Evolutionary conservation across 2,888 invertebrate species (phyloP), one percentile per base, ranked within the genome.

Genomic region (Drosophila borealis): DNA sequence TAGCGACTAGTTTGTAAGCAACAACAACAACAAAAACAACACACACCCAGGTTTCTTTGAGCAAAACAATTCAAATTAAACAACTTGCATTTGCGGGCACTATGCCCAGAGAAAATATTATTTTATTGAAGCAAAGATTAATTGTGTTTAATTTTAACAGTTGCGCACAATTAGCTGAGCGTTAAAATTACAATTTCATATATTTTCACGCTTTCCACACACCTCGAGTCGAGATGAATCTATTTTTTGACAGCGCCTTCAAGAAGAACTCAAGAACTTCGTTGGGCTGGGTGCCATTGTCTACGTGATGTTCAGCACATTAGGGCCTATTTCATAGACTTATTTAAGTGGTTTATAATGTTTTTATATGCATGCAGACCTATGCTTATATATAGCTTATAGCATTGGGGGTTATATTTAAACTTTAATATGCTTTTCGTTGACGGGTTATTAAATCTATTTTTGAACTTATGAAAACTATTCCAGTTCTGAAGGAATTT

Each of bases 141-240:
- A 83, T 82, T 78, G 57, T 60, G 54, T 69, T 76, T 64, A 67
- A 70, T 78, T 68, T 70, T 56, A 76, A 78, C 57, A 74, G 78
- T 70, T 81, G 64, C 76, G 74, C 76, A 70, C 74, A 76, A 82
- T 86, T 82, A 67, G 78, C 51, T 44, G 45, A 56, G 42, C 70
- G 56, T 65, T 65, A 51, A 67, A 80, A 76, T 81, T 56, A 29
- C 49, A 60, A 68, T 61, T 57, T 74, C 54, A 41, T 72, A 53
- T 60, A 42, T 1, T 29, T 29, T 29, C 29, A 51, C 3, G 2
- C 10, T 29, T 11, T 14, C 14, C 13, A 11, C 10, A 17, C 36
- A 37, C 13, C 0, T 1, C n/a, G 8, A 21, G n/a, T 45, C 11
- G 9, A n/a, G 4, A 29, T 10, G 6, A 14, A 36, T 59, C 61